Percentiles rank a stretch among this genome's conserved stretches.
These are phyloP conservation scores for Chlorodrepanis virens DNA, from an alignment of 2,113 vertebrate genomes.

Conservation along the genomic window DNA sequence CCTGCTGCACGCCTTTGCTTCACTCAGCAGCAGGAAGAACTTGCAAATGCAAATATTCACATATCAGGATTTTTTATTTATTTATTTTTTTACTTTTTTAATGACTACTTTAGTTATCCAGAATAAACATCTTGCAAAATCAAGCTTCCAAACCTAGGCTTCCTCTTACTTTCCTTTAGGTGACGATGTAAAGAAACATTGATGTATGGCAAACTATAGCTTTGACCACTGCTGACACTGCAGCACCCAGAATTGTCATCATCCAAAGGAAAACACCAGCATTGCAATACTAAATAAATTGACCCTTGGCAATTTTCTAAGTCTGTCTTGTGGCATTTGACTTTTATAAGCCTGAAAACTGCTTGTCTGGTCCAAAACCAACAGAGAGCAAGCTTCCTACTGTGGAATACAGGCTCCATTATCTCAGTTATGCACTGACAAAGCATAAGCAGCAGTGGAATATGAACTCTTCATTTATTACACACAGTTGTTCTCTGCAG, in stretches of 20 bases:
- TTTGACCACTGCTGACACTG: neutral
- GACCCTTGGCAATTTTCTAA: conserved; percentile 17
- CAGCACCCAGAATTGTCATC: neutral
- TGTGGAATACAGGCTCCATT: conserved; percentile 6
- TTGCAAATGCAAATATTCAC: neutral
- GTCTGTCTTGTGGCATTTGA: conserved; percentile 30
- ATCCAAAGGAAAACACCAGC: neutral
- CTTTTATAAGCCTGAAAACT: conserved; percentile 33
- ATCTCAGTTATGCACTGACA: conserved; percentile 4
- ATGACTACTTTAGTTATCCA: neutral
- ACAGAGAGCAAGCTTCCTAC: neutral
- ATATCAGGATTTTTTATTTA: neutral
- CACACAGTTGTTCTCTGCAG: neutral
- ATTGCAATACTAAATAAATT: neutral
- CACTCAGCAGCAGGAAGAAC: neutral
- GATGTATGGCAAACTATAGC: neutral
- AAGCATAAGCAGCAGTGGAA: neutral
- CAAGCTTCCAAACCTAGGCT: neutral
- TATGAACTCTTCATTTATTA: neutral
- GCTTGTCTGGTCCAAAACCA: conserved; percentile 39
- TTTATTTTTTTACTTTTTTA: neutral
- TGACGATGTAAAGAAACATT: neutral
- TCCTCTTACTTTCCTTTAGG: neutral
- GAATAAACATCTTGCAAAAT: neutral
- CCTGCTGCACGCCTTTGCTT: neutral